Percentiles rank a stretch among this genome's conserved stretches.
Conservation (phyloP, 2,113 vertebrate species). For the Hyperoodon ampullatus region DNA sequence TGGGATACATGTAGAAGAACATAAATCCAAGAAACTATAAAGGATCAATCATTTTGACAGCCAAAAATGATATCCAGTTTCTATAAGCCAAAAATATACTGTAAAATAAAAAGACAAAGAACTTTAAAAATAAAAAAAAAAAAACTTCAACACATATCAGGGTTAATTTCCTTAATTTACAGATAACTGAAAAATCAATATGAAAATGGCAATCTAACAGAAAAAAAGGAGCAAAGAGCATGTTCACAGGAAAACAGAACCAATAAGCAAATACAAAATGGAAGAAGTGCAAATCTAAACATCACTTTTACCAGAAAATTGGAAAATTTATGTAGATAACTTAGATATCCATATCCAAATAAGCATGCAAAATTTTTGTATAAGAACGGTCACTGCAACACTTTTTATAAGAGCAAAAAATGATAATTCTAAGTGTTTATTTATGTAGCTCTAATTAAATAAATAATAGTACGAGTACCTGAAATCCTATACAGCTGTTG, state of each 20-base stretch:
- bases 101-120: not conserved
- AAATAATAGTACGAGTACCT: not conserved
- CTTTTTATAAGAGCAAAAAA: not conserved
- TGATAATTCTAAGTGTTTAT: not conserved
- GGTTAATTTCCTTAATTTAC: conserved; percentile 1
- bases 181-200: conserved; percentile 24
- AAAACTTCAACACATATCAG: not conserved
- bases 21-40: not conserved
- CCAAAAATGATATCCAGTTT: not conserved
- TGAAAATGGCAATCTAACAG: not conserved
- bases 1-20: not conserved
- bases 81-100: not conserved
- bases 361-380: not conserved
- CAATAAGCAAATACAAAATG: not conserved
- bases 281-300: not conserved
- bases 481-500: not conserved
- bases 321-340: not conserved
- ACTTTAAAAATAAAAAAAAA: not conserved
- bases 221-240: not conserved
- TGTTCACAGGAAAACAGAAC: not conserved
- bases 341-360: not conserved
- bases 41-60: not conserved
- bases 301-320: not conserved
- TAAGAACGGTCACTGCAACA: not conserved
- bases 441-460: not conserved